Conservation (phyloP, 2,888 invertebrate genomes). For the Mythimna ferrago region DNA sequence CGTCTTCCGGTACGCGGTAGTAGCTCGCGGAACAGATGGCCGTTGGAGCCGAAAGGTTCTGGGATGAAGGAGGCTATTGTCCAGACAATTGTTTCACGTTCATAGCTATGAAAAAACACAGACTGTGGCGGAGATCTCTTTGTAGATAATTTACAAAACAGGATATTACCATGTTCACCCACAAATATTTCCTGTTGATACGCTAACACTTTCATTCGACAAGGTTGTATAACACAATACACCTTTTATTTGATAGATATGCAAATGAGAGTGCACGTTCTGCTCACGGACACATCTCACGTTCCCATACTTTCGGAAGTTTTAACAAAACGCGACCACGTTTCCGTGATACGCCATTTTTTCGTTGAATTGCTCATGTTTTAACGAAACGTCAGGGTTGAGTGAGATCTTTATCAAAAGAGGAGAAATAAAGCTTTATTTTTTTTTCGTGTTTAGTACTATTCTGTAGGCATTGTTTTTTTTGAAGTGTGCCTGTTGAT, state of each 20-base stretch:
- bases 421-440: conserved; percentile 16
- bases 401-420: conserved; percentile 48
- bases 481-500: not conserved
- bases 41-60: too few relatives aligned
- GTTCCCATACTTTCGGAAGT: conserved; percentile 29
- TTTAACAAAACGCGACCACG: conserved; percentile 48
- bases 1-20: too few relatives aligned
- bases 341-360: conserved; percentile 34
- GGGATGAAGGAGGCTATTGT: too few relatives aligned
- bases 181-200: not conserved
- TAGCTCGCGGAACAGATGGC: too few relatives aligned
- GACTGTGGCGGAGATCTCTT: too few relatives aligned
- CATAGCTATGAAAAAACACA: too few relatives aligned
- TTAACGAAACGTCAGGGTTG: conserved; percentile 13
- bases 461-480: not conserved
- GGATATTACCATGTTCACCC: too few relatives aligned
- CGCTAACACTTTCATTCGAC: not conserved
- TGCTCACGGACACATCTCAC: conserved; percentile 26
- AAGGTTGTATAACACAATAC: not conserved
- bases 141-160: too few relatives aligned
- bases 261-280: conserved; percentile 26
- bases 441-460: not conserved
- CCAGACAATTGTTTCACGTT: too few relatives aligned
- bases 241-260: conserved; percentile 27
- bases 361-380: conserved; percentile 38